A percentile compares a stretch with the other conserved stretches of the same genome.
These are phyloP conservation scores for Dryococelus australis DNA, from an alignment of 2,888 invertebrate genomes.

Conservation along the genomic window DNA sequence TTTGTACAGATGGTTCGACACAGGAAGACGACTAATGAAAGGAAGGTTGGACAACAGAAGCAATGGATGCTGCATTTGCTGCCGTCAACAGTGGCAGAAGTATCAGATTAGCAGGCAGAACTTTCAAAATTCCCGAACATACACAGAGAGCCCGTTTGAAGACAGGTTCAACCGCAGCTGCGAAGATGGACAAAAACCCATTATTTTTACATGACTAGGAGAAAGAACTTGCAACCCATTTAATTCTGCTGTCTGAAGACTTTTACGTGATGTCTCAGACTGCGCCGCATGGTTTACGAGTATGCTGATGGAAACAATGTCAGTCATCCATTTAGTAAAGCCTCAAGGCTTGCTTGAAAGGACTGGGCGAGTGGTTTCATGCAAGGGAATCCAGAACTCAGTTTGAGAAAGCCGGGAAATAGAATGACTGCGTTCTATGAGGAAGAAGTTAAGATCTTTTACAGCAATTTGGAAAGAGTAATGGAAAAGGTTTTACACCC, in stretches of 20 bases:
- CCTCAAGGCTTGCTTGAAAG: slow-evolving; percentile 48
- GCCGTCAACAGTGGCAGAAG: neutral
- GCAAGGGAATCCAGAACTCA: slow-evolving; percentile 46
- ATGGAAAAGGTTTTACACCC: slow-evolving; percentile 47
- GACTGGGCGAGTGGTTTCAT: slow-evolving; percentile 52
- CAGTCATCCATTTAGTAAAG: slow-evolving; percentile 49
- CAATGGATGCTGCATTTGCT: neutral
- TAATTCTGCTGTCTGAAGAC: slow-evolving; percentile 46
- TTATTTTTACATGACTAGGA: slow-evolving; percentile 49
- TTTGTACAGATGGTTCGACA: neutral
- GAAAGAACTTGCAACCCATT: slow-evolving; percentile 42
- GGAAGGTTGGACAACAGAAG: slow-evolving; percentile 6
- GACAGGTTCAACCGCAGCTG: neutral
- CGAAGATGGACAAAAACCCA: no score
- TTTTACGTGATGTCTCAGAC: slow-evolving; percentile 49
- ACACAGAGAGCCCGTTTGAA: slow-evolving; percentile 26
- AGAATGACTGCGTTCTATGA: no score
- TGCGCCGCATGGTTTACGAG: slow-evolving; percentile 49
- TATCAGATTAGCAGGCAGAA: no score
- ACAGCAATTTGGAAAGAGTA: slow-evolving; percentile 47
- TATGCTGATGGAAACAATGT: slow-evolving; percentile 48
- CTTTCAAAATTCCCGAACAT: neutral
- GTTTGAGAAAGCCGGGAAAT: slow-evolving; percentile 52
- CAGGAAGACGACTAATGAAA: no score
- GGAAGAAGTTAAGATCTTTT: slow-evolving; percentile 49